Evolutionary conservation across 2,797 vertebrate genomes (phyloP).

Genomic region (Gephyroberyx darwinii): DNA sequence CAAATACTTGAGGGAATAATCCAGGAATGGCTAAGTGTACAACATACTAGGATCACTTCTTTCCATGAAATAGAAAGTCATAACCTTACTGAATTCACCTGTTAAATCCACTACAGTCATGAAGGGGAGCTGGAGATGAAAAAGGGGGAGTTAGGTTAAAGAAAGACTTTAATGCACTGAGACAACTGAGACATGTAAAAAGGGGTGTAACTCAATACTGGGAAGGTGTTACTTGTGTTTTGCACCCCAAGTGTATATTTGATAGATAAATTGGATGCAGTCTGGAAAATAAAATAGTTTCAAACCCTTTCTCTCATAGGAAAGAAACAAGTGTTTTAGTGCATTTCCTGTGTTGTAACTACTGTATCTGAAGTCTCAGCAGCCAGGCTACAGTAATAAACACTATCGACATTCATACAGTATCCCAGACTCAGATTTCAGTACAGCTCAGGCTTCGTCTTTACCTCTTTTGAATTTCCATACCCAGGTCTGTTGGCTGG

Average conservation of each 20-base stretch:
- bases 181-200: neutral
- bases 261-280: no score
- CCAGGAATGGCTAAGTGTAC: neutral
- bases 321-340: neutral
- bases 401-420: neutral
- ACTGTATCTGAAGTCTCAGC: neutral
- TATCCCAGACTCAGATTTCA: neutral
- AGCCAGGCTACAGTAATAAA: neutral
- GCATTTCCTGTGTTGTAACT: neutral
- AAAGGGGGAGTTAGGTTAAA: neutral
- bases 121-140: neutral
- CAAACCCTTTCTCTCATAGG: neutral
- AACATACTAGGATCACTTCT: neutral
- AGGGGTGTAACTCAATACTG: neutral
- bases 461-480: constrained; percentile 22
- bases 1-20: neutral
- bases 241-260: neutral
- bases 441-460: constrained; percentile 30
- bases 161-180: neutral
- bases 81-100: neutral
- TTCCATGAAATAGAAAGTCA: neutral
- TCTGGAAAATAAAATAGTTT: neutral
- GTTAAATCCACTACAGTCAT: neutral
- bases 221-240: neutral
- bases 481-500: constrained; percentile 2